These are phyloP conservation scores for Psittacula cyanocephala DNA, from an alignment of 2,113 vertebrate genomes.

Conservation along the genomic window DNA sequence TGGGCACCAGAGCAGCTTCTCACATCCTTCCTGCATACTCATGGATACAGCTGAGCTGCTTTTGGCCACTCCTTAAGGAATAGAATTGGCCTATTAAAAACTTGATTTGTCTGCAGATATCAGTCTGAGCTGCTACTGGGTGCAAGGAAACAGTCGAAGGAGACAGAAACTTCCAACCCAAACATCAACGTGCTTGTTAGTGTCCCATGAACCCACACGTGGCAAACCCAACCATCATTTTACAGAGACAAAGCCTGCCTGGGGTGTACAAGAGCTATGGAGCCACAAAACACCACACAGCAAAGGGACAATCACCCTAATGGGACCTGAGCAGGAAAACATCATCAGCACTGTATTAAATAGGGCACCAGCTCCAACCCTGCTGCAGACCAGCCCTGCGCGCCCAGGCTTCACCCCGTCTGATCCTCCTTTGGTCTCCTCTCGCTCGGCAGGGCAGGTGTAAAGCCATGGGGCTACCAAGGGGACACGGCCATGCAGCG, in stretches of 20 bases:
- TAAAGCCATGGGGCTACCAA: not conserved
- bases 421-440: not conserved
- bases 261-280: not conserved
- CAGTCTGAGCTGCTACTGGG: not conserved
- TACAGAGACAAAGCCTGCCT: not conserved
- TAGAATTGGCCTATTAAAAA: not conserved
- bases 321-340: not conserved
- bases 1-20: not conserved
- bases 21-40: not conserved
- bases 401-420: not conserved
- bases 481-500: rapidly evolving
- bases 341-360: rapidly evolving
- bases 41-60: not conserved
- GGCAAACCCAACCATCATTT: not conserved
- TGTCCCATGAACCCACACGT: rapidly evolving
- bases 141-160: not conserved
- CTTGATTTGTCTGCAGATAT: not conserved
- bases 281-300: not conserved
- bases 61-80: not conserved
- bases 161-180: not conserved
- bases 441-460: not conserved
- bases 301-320: not conserved
- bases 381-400: not conserved
- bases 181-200: not conserved
- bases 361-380: not conserved